Base-by-base conservation (phyloP, 1,140 invertebrate genomes). In the Cotesia typhae region DNA sequence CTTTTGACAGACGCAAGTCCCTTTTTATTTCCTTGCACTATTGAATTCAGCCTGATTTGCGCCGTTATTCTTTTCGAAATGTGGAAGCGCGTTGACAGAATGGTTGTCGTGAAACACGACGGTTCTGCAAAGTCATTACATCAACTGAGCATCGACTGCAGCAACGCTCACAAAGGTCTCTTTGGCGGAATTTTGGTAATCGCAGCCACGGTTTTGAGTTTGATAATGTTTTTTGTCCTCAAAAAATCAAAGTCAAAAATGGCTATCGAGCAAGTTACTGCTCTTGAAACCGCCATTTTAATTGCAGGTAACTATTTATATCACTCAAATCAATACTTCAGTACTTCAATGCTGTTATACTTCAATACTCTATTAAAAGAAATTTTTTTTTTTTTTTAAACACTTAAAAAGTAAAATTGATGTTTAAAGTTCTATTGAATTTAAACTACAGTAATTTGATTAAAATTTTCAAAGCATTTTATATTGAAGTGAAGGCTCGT, bases 211-310 rank as follows among this genome's bases (percentile, higher is more conserved):
- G 94, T 97, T 36, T 94, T 97, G 71, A 93, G 94, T 17, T 90
- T 96, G 67, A 96, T 96, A 61, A 94, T 96, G 87, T 97, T 96
- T 86, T 96, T 96, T 85, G 95, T 97, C 1, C 87, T 96, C 4
- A 92, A 93, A 70, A 91, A 92, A 64, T 91, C 90, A 78, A 89
- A 91, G 75, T 83, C 89, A 74, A 88, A 91, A 53, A 89, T 92
- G 76, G 89, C 89, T 14, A 87, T 86, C 65, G 73, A 83, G 17
- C 84, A 85, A 77, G 84, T 86, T 1, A 86, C 83, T 5, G 81
- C 79, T n/a, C 69, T 84, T 14, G 84, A 85, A 73, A 79, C 82
- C 0, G 80, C 80, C 0, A 83, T 84, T 74, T 79, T 83, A 57
- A 70, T 78, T 10, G 77, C 80, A 74, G 82, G 84, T 85, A 79